Evolutionary conservation across 2,113 vertebrate genomes (phyloP).

Genomic region (Calidris pygmaea): DNA sequence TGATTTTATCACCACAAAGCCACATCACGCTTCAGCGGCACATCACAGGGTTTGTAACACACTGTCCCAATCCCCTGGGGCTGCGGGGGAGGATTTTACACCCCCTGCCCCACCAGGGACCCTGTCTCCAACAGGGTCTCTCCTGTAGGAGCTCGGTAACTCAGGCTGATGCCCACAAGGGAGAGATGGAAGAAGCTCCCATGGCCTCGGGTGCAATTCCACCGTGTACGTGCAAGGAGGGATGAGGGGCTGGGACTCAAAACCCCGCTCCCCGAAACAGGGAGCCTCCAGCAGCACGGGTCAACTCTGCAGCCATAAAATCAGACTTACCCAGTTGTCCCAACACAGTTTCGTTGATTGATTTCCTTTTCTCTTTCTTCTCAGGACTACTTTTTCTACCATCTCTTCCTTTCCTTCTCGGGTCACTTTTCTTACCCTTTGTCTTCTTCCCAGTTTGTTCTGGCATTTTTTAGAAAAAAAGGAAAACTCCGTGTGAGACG

Average conservation of each 20-base stretch:
- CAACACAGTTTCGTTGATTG: conserved; percentile 87
- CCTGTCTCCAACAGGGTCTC: neutral
- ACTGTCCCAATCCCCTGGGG: neutral
- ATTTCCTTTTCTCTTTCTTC: conserved; percentile 91
- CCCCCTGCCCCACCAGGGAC: neutral
- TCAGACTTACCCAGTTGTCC: conserved; percentile 89
- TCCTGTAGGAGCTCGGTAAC: neutral
- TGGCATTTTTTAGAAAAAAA: conserved; percentile 64
- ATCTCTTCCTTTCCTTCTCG: conserved; percentile 86
- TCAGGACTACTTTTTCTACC: conserved; percentile 86
- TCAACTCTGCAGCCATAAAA: neutral
- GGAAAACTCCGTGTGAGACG: conserved; percentile 23
- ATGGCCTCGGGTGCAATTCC: neutral
- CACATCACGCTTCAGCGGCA: neutral
- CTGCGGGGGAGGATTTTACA: neutral
- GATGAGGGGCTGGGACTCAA: neutral
- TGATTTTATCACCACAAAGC: conserved; percentile 27
- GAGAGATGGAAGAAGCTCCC: neutral
- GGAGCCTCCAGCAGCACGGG: neutral
- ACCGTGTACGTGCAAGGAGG: neutral
- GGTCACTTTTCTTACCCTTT: conserved; percentile 86
- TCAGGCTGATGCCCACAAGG: neutral
- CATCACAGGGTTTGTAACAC: neutral
- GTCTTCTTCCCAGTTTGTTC: conserved; percentile 85
- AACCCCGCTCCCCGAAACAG: neutral